phyloP scores from a whole-genome alignment of 2,797 vertebrate genomes.

The Lithobates sylvaticus region DNA sequence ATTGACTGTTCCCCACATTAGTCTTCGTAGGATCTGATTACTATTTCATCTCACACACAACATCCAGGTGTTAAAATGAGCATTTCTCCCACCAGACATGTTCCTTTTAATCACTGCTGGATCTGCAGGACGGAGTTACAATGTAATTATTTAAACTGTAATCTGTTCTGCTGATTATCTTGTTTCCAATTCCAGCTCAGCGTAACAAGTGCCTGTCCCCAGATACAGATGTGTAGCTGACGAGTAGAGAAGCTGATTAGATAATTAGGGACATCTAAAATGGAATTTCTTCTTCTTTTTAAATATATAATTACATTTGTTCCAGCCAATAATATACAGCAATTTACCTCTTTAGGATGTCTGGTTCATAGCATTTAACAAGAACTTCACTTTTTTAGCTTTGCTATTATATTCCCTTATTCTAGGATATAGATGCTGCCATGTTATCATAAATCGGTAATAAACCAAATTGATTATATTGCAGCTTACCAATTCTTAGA shows the following conservation, averaged over 20 bases:
- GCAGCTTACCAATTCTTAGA: no score
- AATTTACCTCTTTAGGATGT: not conserved
- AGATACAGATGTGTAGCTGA: conserved; percentile 74
- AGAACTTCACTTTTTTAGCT: no score
- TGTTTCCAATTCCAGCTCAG: conserved; percentile 69
- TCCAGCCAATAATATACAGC: conserved; percentile 9
- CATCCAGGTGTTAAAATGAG: conserved; percentile 17
- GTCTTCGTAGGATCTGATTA: conserved; percentile 9
- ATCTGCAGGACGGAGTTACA: conserved; percentile 27
- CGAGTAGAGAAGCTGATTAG: conserved; percentile 72
- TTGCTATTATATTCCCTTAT: no score
- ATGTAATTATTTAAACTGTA: conserved; percentile 53
- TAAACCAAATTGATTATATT: no score
- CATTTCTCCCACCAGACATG: conserved; percentile 20
- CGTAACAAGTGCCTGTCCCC: conserved; percentile 71
- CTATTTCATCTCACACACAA: conserved; percentile 6
- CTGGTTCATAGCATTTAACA: no score
- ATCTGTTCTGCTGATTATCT: conserved; percentile 72
- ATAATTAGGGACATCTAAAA: conserved; percentile 64
- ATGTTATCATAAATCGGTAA: no score
- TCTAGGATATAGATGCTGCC: no score
- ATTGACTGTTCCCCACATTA: not conserved
- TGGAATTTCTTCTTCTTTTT: conserved; percentile 58
- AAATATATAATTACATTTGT: conserved; percentile 45
- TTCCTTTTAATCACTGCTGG: conserved; percentile 44